phyloP scores from a whole-genome alignment of 30 jellyfish, hydroid and myxozoan species.

The Chironex yamaguchii region DNA sequence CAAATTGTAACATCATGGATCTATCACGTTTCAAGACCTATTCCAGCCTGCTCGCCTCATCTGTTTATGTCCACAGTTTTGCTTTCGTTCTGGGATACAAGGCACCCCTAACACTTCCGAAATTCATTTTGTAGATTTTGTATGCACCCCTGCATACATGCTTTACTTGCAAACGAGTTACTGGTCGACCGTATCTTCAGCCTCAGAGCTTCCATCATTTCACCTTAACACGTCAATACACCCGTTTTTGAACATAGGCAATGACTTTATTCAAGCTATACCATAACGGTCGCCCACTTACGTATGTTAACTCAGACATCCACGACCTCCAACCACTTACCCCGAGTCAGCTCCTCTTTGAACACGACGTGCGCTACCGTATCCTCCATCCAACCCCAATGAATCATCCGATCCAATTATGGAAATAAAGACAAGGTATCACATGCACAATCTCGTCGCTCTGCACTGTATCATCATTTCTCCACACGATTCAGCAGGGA shows the following conservation, averaged over 20 bases:
- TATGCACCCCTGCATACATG: no score
- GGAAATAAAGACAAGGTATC: slow-evolving; percentile 3
- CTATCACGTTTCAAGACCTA: slow-evolving; percentile 19
- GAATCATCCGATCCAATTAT: slow-evolving; percentile 15
- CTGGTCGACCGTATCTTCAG: no score
- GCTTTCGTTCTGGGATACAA: slow-evolving; percentile 7
- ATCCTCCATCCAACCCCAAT: no score
- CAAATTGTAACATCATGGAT: not conserved
- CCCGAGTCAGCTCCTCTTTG: slow-evolving; percentile 38
- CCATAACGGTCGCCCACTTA: slow-evolving; percentile 38
- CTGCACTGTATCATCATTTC: slow-evolving; percentile 9
- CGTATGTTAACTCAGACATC: slow-evolving; percentile 14
- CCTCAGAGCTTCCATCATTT: no score
- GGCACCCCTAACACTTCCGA: slow-evolving; percentile 27
- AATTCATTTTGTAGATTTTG: not conserved
- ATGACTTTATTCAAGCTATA: no score
- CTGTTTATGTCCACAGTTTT: slow-evolving; percentile 24
- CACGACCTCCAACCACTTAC: slow-evolving; percentile 41
- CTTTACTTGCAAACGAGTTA: not conserved
- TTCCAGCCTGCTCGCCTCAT: slow-evolving; percentile 10
- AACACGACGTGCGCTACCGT: slow-evolving; percentile 21
- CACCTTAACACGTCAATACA: not conserved
- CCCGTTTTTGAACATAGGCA: not conserved
- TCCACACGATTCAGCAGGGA: not conserved
- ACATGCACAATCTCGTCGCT: not conserved